A percentile compares a stretch with the other conserved stretches of the same genome.
These are phyloP conservation scores for Nomada lathburiana DNA, from an alignment of 2,888 invertebrate species.

Conservation along the genomic window DNA sequence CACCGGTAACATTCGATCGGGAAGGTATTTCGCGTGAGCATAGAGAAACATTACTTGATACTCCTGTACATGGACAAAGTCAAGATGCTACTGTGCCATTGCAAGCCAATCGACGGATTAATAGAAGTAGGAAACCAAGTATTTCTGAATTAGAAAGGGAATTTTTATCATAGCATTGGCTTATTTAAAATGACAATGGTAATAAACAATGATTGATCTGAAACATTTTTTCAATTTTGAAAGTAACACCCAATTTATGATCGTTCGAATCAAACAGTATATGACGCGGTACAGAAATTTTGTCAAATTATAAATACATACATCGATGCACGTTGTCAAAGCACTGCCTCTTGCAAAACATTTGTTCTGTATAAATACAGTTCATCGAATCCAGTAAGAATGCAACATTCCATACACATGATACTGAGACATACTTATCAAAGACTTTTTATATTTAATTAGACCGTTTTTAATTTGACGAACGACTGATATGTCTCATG, in stretches of 20 bases:
- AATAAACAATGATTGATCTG: conserved; percentile 21
- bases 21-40: conserved; percentile 75
- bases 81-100: conserved; percentile 86
- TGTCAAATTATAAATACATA: conserved; percentile 40
- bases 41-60: conserved; percentile 86
- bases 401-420: conserved; percentile 63
- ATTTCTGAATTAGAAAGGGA: conserved; percentile 86
- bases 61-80: conserved; percentile 85
- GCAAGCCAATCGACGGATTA: conserved; percentile 84
- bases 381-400: conserved; percentile 58
- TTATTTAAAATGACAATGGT: conserved; percentile 76
- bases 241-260: conserved; percentile 50
- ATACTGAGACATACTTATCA: conserved; percentile 43
- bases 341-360: conserved; percentile 75
- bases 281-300: conserved; percentile 33
- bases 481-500: conserved; percentile 48
- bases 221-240: conserved; percentile 59
- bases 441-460: conserved; percentile 50
- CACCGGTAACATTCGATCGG: conserved; percentile 81
- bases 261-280: conserved; percentile 41
- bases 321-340: conserved; percentile 68
- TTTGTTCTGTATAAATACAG: conserved; percentile 61
- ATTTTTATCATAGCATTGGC: conserved; percentile 86
- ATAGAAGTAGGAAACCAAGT: conserved; percentile 85
- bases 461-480: conserved; percentile 63